These are phyloP conservation scores for Corythornis leucogaster DNA, from an alignment of 2,797 vertebrate genomes.

Conservation along the genomic window DNA sequence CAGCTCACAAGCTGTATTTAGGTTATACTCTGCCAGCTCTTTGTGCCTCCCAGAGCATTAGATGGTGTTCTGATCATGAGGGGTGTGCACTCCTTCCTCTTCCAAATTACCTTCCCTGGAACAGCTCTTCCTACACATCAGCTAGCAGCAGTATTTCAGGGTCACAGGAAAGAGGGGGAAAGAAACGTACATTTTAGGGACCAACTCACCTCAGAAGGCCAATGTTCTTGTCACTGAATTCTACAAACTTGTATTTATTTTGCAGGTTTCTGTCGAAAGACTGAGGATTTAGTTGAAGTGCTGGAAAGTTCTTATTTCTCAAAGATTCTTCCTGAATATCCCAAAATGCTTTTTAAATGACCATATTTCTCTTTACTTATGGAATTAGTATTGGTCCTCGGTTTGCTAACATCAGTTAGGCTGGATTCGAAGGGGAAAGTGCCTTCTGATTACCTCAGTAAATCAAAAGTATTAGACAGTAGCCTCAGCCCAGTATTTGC, in stretches of 20 bases:
- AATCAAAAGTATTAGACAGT: neutral
- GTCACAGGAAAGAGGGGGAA: constrained; percentile 33
- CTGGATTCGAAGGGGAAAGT: neutral
- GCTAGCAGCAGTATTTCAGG: neutral
- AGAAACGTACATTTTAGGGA: neutral
- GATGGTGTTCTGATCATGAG: neutral
- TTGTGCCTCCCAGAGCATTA: constrained; percentile 4
- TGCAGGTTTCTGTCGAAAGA: neutral
- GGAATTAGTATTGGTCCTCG: neutral
- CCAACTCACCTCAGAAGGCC: neutral
- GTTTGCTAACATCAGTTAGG: neutral
- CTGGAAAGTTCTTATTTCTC: constrained; percentile 11
- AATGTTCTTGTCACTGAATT: neutral
- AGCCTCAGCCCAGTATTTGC: neutral
- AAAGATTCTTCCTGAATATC: constrained; percentile 32
- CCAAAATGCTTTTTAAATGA: neutral
- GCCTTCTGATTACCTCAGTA: neutral
- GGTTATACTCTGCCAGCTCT: neutral
- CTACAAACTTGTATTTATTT: neutral
- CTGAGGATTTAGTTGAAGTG: neutral
- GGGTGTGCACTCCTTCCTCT: constrained; percentile 37
- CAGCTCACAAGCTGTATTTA: neutral
- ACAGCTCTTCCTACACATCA: constrained; percentile 32
- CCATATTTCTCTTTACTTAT: neutral
- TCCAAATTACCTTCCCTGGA: constrained; percentile 47